phyloP scores from a whole-genome alignment of 1,140 invertebrate genomes.

The Anastrepha ludens region DNA sequence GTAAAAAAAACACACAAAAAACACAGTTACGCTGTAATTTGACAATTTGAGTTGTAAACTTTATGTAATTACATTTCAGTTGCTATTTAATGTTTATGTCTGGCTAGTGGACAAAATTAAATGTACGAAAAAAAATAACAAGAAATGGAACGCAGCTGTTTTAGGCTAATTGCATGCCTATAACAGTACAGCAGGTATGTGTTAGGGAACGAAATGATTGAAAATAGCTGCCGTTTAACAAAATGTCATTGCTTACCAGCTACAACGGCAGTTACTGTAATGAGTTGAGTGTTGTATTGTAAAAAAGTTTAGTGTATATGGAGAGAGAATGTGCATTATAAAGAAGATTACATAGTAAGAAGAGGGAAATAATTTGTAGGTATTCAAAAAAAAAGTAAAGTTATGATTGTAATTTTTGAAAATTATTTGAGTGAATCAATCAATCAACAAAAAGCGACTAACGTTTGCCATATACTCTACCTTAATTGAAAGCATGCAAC shows the following conservation, averaged over 20 bases:
- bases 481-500: slow-evolving; percentile 3
- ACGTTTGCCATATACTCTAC: background rate
- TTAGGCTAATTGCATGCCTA: background rate
- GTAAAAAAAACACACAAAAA: background rate
- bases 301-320: no score
- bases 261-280: no score
- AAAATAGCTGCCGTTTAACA: background rate
- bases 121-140: background rate
- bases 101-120: background rate
- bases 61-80: background rate
- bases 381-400: background rate
- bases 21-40: background rate
- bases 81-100: background rate
- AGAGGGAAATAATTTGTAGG: no score
- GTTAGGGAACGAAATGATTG: background rate
- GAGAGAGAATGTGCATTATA: no score
- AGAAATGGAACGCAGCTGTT: background rate
- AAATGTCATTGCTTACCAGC: background rate
- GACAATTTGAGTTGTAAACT: background rate
- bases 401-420: background rate
- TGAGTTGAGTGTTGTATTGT: no score
- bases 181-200: background rate
- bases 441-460: background rate
- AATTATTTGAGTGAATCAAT: background rate
- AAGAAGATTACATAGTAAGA: no score